phyloP scores from a whole-genome alignment of 2,797 vertebrate genomes.

The Syngnathus rostellatus region DNA sequence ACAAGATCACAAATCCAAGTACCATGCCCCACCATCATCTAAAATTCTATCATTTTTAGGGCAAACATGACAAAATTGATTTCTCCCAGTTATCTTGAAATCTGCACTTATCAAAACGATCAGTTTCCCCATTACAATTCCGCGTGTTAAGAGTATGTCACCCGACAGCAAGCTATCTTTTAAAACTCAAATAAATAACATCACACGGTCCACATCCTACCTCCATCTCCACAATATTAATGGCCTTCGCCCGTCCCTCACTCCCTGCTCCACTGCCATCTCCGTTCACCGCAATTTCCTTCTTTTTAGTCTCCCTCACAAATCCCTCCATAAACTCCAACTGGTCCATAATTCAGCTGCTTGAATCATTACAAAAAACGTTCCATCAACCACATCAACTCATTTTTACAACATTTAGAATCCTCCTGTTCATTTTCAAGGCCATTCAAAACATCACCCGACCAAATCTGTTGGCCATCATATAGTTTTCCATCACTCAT shows the following conservation, averaged over 20 bases:
- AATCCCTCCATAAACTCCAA: constrained; percentile 1
- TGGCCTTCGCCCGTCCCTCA: neutral
- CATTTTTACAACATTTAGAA: neutral
- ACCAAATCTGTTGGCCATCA: neutral
- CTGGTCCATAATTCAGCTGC: neutral
- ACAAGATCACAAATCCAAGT: neutral
- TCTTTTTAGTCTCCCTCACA: constrained; percentile 1
- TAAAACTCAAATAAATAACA: neutral
- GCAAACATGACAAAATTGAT: too few relatives aligned
- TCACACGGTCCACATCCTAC: neutral
- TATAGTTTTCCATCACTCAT: neutral
- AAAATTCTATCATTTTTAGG: neutral
- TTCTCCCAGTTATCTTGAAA: too few relatives aligned
- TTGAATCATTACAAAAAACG: neutral
- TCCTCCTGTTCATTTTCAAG: neutral
- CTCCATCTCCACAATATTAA: neutral
- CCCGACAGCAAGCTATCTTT: neutral
- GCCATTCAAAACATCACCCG: neutral
- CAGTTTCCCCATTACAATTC: neutral
- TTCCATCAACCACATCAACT: neutral
- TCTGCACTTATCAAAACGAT: too few relatives aligned
- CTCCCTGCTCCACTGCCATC: neutral
- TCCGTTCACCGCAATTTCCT: neutral
- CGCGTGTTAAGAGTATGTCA: neutral
- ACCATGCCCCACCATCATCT: neutral